Evolutionary conservation across 2,888 invertebrate species (phyloP).

Genomic region (Pilophorus perplexus): DNA sequence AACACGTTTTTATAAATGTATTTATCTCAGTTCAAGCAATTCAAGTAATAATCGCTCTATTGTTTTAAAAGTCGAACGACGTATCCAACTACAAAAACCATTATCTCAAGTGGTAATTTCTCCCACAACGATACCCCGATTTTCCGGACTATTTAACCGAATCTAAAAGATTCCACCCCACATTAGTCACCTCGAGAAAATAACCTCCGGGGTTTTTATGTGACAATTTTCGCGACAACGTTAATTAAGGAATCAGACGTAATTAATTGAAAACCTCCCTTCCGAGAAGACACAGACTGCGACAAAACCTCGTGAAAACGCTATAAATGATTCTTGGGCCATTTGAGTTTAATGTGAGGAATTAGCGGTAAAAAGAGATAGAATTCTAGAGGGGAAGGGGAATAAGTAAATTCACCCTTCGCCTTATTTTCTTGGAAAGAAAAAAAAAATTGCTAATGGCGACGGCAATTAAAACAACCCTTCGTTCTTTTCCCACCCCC

Average conservation of each 20-base stretch:
- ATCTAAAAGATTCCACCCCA: neutral
- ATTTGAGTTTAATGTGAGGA: conserved; percentile 36
- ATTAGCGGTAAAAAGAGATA: conserved; percentile 17
- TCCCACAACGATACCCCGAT: too few relatives aligned
- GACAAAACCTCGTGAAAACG: neutral
- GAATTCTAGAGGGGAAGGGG: conserved; percentile 14
- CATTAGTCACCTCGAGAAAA: conserved; percentile 4
- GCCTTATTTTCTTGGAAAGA: neutral
- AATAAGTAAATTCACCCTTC: conserved; percentile 23
- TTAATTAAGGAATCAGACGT: conserved; percentile 10
- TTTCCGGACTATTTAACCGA: conserved; percentile 11
- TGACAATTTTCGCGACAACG: neutral
- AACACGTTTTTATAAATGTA: too few relatives aligned
- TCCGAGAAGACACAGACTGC: neutral
- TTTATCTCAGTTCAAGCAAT: too few relatives aligned
- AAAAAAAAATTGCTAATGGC: conserved; percentile 25
- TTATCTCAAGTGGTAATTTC: too few relatives aligned
- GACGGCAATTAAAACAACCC: conserved; percentile 14
- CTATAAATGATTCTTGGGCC: conserved; percentile 35
- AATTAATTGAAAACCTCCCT: neutral
- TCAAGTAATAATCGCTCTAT: too few relatives aligned
- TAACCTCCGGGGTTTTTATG: neutral
- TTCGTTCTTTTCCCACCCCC: neutral
- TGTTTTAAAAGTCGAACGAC: too few relatives aligned
- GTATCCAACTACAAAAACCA: too few relatives aligned